Evolutionary conservation across 2,797 vertebrate species (phyloP), one percentile per base, ranked within the genome.

Genomic region (Eleutherodactylus coqui): DNA sequence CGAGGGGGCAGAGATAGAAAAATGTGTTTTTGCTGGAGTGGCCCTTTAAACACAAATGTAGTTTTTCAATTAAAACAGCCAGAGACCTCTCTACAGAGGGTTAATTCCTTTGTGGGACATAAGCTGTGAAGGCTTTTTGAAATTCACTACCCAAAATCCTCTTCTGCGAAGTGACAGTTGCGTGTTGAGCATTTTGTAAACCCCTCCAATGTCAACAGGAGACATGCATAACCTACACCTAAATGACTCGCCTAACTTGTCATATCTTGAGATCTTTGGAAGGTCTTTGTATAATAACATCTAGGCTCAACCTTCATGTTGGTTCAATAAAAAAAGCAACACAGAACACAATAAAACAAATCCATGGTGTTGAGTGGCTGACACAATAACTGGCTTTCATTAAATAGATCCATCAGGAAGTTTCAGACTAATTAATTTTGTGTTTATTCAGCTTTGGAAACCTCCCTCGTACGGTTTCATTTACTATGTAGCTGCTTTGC

Each of bases 381-480:
- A 83, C 81, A 87, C 81, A 87, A 87, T 84, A 84, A 80, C 69
- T 51, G 82, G 83, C 86, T 84, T 87, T 87, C 82, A 87, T 90
- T 91, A 91, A 92, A 93, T 91, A 90, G 87, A 93, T 93, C 89
- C 89, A 91, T 90, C 76, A 77, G 91, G 91, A 94, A 94, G 92
- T 93, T 93, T 92, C 89, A 93, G 92, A 93, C 92, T 93, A 94
- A 94, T 92, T 92, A 94, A 94, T 90, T 91, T 91, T 89, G 89
- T 93, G 93, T 94, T 93, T 93, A 92, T 93, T 94, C 92, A 92
- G 93, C 93, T 94, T 94, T 91, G 91, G 92, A 93, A 90, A 92
- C 91, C 92, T 93, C 90, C 91, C 93, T 69, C 92, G 93, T 90
- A 92, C 92, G 94, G 94, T 94, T 94, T 93, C 93, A 91, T 93